phyloP scores from a whole-genome alignment of 2,888 invertebrate species.

The Formica aserva region DNA sequence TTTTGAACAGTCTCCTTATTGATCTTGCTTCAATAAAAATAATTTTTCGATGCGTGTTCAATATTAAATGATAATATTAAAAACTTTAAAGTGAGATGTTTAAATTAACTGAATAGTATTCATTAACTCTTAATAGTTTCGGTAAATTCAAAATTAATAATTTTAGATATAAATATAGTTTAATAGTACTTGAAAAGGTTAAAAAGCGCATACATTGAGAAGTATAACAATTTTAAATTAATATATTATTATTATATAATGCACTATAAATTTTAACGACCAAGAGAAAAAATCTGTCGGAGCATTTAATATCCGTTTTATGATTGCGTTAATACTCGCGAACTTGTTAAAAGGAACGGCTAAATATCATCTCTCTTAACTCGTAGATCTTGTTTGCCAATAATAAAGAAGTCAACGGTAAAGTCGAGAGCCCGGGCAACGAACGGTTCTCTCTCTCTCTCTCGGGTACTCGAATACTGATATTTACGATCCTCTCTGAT shows the following conservation, averaged over 20 bases:
- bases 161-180: background rate
- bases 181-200: background rate
- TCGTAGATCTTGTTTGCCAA: constrained; percentile 38
- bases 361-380: constrained; percentile 28
- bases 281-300: background rate
- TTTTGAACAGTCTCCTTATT: background rate
- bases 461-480: constrained; percentile 32
- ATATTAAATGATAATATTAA: too few relatives aligned
- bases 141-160: background rate
- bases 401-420: constrained; percentile 52
- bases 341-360: background rate
- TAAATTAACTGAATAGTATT: too few relatives aligned
- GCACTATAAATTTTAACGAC: background rate
- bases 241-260: background rate
- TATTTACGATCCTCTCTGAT: constrained; percentile 43
- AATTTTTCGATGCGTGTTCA: background rate
- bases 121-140: too few relatives aligned
- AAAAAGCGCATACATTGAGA: background rate
- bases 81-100: too few relatives aligned
- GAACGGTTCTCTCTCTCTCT: constrained; percentile 27
- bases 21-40: background rate
- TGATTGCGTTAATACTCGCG: background rate
- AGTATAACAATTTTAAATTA: background rate
- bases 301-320: background rate
- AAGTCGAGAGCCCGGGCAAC: constrained; percentile 27